These are phyloP conservation scores for Anguilla anguilla DNA, from an alignment of 2,797 vertebrate genomes.

Conservation along the genomic window DNA sequence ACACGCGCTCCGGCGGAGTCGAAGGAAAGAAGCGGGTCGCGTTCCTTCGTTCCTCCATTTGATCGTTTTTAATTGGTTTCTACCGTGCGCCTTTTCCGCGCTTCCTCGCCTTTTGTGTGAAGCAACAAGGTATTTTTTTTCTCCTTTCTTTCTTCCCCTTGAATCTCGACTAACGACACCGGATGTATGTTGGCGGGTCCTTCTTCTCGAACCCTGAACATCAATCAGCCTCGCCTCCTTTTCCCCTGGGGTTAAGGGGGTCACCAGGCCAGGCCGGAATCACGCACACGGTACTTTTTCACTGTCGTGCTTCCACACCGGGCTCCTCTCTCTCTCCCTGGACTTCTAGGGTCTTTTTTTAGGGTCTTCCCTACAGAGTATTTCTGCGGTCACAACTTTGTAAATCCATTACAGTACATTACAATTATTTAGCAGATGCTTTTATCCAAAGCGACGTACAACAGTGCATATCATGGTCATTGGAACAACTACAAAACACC, in stretches of 20 bases:
- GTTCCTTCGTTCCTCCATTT: constrained; percentile 18
- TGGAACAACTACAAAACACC: no score
- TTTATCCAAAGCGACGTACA: no score
- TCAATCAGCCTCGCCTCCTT: neutral
- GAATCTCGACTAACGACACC: neutral
- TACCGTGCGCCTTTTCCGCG: constrained; percentile 10
- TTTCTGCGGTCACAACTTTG: neutral
- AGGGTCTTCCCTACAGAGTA: neutral
- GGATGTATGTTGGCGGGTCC: neutral
- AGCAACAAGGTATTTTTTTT: constrained; percentile 17
- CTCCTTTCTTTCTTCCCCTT: neutral
- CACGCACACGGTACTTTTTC: neutral
- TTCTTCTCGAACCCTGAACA: neutral
- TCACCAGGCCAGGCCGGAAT: neutral
- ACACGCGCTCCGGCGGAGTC: neutral
- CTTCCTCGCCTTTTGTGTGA: neutral
- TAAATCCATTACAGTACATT: neutral
- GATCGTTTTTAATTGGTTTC: constrained; percentile 37
- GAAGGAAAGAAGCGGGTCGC: neutral
- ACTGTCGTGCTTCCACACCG: neutral
- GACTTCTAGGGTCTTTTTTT: neutral
- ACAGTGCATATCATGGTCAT: no score
- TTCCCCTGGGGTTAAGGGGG: neutral
- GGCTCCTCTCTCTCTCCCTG: neutral
- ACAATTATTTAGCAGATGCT: no score